Evolutionary conservation across 2,113 vertebrate species (phyloP), one percentile per base, ranked within the genome.

Genomic region (Myotis brandtii): DNA sequence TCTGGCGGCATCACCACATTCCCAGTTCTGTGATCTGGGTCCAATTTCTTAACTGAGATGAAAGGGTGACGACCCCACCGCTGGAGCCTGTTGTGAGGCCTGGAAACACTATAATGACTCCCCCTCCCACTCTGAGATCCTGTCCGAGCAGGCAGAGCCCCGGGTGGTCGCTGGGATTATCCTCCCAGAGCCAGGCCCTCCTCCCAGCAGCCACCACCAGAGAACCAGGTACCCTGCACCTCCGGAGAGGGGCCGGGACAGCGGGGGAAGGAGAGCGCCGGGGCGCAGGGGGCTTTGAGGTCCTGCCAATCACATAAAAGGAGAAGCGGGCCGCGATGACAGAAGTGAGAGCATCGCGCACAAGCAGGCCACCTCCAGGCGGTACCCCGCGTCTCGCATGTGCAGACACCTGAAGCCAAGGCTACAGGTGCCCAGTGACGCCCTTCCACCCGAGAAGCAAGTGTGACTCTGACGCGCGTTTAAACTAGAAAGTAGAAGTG

Each of bases 31-130:
- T 30, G 83, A 43, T 52, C 16, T 17, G 17, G 64, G 52, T 46
- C 43, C 62, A 59, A 69, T 92, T 94, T 87, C 83, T 79, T 62
- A 56, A 66, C 67, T 30, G 25, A 93, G 90, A 88, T 9, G 17
- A 62, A 56, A 66, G 34, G 16, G 27, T 20, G 70, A 69, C 20
- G 34, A 59, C 8, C 20, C n/a, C 40, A 62, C 21, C 13, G 27
- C 52, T 62, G 20, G 59, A 52, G 0, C 30, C 34, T 21, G 13
- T 21, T 54, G 52, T 14, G 62, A 52, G 40, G 77, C 27, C 46
- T 82, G 18, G n/a, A 90, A 67, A 76, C 34, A 27, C 69, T 13
- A 5, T 21, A 50, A 25, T 40, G 85, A 85, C 23, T 16, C 13
- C 64, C 64, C 13, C 13, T 12, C 4, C 64, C 2, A 34, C 34